A percentile compares a stretch with the other conserved stretches of the same genome.
Evolutionary conservation across 92 coral and sea anemone genomes (phyloP).

Genomic region (Zoanthus sociatus): DNA sequence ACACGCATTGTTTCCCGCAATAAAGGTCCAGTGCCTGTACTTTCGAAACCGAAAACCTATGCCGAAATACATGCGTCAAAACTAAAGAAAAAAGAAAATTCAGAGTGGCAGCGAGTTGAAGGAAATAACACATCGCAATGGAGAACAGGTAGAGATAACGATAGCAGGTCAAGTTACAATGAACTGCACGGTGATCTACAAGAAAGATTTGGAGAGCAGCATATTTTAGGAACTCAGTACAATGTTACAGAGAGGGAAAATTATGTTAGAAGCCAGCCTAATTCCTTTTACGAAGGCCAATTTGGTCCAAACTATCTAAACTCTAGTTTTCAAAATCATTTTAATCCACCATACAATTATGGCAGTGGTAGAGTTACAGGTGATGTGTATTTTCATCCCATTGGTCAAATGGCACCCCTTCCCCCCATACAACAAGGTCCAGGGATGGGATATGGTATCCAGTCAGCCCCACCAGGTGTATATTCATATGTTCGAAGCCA

Average conservation of each 20-base stretch:
- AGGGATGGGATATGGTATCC: conserved; percentile 11
- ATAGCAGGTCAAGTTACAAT: neutral
- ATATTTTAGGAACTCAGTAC: neutral
- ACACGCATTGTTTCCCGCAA: neutral
- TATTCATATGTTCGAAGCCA: conserved; percentile 26
- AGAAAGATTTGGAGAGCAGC: conserved; percentile 1
- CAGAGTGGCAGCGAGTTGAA: neutral
- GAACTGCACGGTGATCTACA: conserved; percentile 16
- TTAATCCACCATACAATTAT: neutral
- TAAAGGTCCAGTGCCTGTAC: conserved; percentile 12
- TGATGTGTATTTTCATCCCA: neutral
- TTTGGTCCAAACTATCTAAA: neutral
- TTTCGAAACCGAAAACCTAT: conserved; percentile 41
- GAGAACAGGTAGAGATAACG: neutral
- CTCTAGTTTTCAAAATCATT: conserved; percentile 16
- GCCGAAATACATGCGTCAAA: conserved; percentile 39
- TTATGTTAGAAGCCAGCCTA: neutral
- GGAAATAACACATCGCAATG: neutral
- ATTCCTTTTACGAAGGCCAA: neutral
- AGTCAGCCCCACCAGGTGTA: conserved; percentile 33
- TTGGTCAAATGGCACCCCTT: conserved; percentile 15
- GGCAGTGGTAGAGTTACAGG: conserved; percentile 3
- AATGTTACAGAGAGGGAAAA: neutral
- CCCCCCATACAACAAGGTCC: conserved; percentile 35
- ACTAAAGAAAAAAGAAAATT: conserved; percentile 13